Evolutionary conservation across 53 echinoderm and acorn worm species (phyloP).

Genomic region (Echinometra lucunter): DNA sequence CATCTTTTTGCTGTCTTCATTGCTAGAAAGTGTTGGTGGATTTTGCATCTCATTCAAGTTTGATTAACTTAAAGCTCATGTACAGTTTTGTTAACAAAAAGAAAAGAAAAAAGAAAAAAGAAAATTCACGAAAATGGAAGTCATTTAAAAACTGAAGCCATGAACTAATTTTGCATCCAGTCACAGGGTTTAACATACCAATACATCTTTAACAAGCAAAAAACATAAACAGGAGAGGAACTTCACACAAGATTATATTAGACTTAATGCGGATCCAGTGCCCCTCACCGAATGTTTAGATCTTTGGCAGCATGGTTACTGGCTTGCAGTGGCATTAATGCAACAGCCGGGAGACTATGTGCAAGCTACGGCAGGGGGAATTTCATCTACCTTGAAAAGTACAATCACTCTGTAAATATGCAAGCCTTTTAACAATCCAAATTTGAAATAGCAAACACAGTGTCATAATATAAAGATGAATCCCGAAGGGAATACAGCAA

Average conservation of each 20-base stretch:
- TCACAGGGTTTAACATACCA: neutral
- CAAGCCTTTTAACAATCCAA: slow-evolving; percentile 63
- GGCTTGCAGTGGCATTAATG: neutral
- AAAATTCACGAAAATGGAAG: neutral
- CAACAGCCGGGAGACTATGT: neutral
- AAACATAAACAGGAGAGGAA: neutral
- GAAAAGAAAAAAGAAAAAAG: no score
- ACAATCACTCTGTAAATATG: slow-evolving; percentile 70
- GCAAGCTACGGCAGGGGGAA: neutral
- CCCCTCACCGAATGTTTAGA: neutral
- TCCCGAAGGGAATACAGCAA: slow-evolving; percentile 12
- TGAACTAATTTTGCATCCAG: neutral
- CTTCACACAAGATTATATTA: neutral
- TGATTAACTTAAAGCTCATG: no score
- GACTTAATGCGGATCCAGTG: neutral
- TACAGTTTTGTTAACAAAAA: no score
- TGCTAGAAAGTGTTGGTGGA: no score
- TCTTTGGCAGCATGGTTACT: neutral
- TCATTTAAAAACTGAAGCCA: neutral
- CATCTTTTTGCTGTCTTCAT: no score
- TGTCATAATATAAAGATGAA: slow-evolving; percentile 53
- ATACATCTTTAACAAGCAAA: neutral
- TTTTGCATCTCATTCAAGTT: no score
- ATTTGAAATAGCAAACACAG: slow-evolving; percentile 65
- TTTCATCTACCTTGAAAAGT: slow-evolving; percentile 42